Evolutionary conservation across 37 sponge, comb jelly and placozoan genomes (phyloP).

Genomic region (Agelas oroides): DNA sequence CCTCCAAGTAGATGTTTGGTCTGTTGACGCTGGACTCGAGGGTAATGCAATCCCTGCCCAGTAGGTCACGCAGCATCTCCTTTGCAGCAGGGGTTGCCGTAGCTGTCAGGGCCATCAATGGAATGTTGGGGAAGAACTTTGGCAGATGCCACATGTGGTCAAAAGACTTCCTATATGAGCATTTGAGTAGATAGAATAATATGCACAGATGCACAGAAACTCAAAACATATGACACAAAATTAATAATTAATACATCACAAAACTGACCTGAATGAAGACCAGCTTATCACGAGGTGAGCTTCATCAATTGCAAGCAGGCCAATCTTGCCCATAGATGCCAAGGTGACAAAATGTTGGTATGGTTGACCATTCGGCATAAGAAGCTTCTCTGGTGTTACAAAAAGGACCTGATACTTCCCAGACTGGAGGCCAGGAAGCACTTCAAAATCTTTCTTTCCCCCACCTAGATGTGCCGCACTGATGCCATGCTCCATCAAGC

Average conservation of each 20-base stretch:
- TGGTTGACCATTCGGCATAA: neutral
- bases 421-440: neutral
- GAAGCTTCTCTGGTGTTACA: neutral
- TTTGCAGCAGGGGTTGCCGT: constrained; percentile 33
- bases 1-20: neutral
- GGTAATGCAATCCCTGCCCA: neutral
- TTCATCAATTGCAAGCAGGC: constrained; percentile 53
- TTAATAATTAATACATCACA: too few relatives aligned
- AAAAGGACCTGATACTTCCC: neutral
- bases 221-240: too few relatives aligned
- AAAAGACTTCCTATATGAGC: neutral
- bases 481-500: neutral
- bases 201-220: too few relatives aligned
- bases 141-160: neutral
- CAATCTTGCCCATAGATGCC: neutral
- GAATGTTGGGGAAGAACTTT: constrained; percentile 14
- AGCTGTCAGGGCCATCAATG: constrained; percentile 54
- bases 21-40: neutral
- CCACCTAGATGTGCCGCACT: neutral
- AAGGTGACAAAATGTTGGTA: neutral
- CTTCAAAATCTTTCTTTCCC: neutral
- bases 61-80: neutral
- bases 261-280: constrained; percentile 35
- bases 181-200: too few relatives aligned
- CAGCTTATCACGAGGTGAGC: constrained; percentile 44